Base-by-base conservation (phyloP, 2,113 vertebrate genomes). In the Pluvialis apricaria region DNA sequence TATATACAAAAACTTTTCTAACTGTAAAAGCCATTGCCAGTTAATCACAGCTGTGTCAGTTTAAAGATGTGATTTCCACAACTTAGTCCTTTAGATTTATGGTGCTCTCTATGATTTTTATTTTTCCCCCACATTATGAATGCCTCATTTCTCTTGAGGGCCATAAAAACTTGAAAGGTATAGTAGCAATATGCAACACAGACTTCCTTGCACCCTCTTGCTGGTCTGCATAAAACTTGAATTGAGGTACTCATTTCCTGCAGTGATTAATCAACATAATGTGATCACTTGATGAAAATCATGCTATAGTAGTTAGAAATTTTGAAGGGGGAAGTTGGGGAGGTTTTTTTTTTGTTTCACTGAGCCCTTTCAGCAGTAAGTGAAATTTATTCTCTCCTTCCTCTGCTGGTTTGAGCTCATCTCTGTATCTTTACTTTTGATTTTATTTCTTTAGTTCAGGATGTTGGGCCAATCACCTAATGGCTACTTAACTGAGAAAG, bases 231-330 rank as follows among this genome's bases (percentile, higher is more conserved):
- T 95, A 97, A 97, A 94, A 86, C 68, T 57, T 89, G 95, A 96
- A 95, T 49, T 96, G 90, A 86, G 93, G 92, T 97, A 90, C 80
- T 97, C 87, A 97, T 97, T 97, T 97, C 94, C 97, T 97, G 97
- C 68, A 86, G 82, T 96, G 97, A 97, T 96, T 96, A 97, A 97
- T 95, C 95, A 97, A 82, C 61, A 94, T 93, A 95, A 86, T 94
- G 78, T 92, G 81, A 94, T 93, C 81, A 69, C 62, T 70, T 93
- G 90, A 92, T 88, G 91, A 97, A 96, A 97, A 69, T 96, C 94
- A 94, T 77, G 58, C 55, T 91, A 61, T 77, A 70, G 49, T 64
- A 77, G 51, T 80, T 82, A 72, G 82, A 57, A 90, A 92, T 90
- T 93, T 85, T 44, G 84, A 92, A 95, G 47, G 32, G 32, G 45